Conservation (phyloP, 2,888 invertebrate genomes). For the Chirona hameri region DNA sequence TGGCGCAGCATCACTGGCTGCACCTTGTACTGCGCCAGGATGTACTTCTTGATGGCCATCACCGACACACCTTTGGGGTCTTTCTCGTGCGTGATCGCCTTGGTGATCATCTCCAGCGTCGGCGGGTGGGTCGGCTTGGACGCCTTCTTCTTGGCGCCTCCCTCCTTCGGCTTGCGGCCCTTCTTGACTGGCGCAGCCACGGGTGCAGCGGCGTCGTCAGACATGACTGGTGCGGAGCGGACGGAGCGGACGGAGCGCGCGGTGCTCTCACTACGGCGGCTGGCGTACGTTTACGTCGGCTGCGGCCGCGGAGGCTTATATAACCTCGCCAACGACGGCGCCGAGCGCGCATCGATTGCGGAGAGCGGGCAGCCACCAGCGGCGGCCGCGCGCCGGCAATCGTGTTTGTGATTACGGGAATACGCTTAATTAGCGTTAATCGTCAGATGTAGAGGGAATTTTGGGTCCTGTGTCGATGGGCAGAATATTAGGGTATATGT, state of each 20-base stretch:
- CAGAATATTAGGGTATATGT: too few species aligned
- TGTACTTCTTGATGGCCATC: constrained; percentile 50
- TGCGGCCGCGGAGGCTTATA: neutral
- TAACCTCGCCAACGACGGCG: neutral
- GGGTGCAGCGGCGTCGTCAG: neutral
- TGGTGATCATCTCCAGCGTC: constrained; percentile 46
- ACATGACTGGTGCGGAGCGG: too few species aligned
- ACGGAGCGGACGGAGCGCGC: neutral
- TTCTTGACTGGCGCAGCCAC: neutral
- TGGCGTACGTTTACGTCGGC: neutral
- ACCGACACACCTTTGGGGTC: constrained; percentile 50
- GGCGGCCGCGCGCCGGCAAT: too few species aligned
- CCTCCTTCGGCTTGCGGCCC: constrained; percentile 23
- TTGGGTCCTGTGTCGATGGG: too few species aligned
- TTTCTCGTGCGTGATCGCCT: constrained; percentile 47
- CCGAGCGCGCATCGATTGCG: too few species aligned
- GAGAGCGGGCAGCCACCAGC: too few species aligned
- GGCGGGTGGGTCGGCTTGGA: constrained; percentile 8
- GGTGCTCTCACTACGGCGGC: neutral
- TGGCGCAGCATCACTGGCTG: neutral
- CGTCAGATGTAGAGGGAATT: too few species aligned
- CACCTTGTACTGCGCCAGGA: constrained; percentile 40
- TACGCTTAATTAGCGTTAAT: too few species aligned
- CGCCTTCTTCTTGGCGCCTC: neutral
- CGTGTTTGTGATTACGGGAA: too few species aligned